A percentile compares a stretch with the other conserved stretches of the same genome.
phyloP scores from a whole-genome alignment of 2,797 vertebrate species.

The Spinus olivaceus region DNA sequence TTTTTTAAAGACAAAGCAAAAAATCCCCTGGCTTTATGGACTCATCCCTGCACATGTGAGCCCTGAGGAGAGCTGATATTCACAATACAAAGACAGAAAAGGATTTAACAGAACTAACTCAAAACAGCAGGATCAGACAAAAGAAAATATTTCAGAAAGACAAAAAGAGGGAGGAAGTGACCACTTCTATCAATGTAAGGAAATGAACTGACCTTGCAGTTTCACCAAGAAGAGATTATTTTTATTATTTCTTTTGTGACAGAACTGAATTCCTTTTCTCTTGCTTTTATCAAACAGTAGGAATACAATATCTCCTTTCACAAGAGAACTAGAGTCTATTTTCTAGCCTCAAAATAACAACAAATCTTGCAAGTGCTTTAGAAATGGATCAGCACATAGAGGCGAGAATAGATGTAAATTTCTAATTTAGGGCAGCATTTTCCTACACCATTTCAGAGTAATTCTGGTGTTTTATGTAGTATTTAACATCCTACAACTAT shows the following conservation, averaged over 20 bases:
- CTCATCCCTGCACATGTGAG: neutral
- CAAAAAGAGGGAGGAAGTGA: neutral
- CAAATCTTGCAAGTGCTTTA: slow-evolving; percentile 22
- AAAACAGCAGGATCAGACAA: neutral
- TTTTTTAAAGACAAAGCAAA: neutral
- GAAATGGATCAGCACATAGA: slow-evolving; percentile 34
- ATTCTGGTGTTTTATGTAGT: slow-evolving; percentile 56
- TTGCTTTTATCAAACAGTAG: neutral
- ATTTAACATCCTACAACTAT: slow-evolving; percentile 27
- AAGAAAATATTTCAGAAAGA: neutral
- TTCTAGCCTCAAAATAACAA: neutral
- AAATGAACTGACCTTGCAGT: neutral
- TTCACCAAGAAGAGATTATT: neutral
- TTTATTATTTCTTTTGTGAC: neutral
- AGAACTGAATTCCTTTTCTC: neutral
- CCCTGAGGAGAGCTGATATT: neutral
- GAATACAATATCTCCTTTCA: neutral
- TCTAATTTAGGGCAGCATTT: slow-evolving; percentile 28
- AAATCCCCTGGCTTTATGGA: neutral
- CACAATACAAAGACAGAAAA: neutral
- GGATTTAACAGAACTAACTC: neutral
- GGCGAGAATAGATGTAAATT: slow-evolving; percentile 35
- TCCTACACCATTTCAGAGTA: slow-evolving; percentile 32
- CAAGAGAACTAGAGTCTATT: neutral
- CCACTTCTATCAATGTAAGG: neutral